Evolutionary conservation across 2,113 vertebrate genomes (phyloP), one percentile per base, ranked within the genome.

Genomic region (Catharus bicknelli): DNA sequence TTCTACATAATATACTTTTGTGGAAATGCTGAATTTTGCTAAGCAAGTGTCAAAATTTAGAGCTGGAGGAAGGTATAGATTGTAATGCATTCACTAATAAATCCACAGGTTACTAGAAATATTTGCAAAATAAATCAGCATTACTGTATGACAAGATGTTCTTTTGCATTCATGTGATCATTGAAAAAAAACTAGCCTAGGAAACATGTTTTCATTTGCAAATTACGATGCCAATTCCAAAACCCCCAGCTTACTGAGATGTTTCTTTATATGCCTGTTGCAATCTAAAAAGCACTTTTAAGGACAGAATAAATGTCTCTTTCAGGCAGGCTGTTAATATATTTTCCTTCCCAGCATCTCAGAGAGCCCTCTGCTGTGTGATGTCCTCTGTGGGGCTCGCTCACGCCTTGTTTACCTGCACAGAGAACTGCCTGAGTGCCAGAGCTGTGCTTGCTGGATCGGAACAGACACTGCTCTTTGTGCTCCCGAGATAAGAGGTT

Each of bases 401-500:
- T 86, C 48, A 19, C 2, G 15, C 51, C 43, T 43, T 73, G 40
- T 86, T 89, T 91, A 78, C 90, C 88, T 88, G 48, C 40, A 13
- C 5, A 4, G 67, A 73, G 77, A 94, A 66, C 43, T 73, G 87
- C 66, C 91, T 42, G 25, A 76, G 80, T 79, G 43, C 61, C 61
- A 38, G 72, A 83, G 93, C 81, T 68, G 67, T 43, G 45, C 45
- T 79, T 69, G 92, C 90, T 92, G 94, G 76, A 77, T 23, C 3
- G 30, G 90, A 96, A 95, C 93, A 95, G 73, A 92, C 84, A 42
- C 30, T 61, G 91, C 62, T 95, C 82, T 94, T 95, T 88, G 92
- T 75, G 63, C 93, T 93, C 90, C 69, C 0, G 29, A 95, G 96
- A 97, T 93, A 95, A 96, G 91, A 90, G 30, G 80, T 21, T 88